Evolutionary conservation across 1,140 invertebrate genomes (phyloP), one percentile per base, ranked within the genome.

Genomic region (Hyphantria cunea): DNA sequence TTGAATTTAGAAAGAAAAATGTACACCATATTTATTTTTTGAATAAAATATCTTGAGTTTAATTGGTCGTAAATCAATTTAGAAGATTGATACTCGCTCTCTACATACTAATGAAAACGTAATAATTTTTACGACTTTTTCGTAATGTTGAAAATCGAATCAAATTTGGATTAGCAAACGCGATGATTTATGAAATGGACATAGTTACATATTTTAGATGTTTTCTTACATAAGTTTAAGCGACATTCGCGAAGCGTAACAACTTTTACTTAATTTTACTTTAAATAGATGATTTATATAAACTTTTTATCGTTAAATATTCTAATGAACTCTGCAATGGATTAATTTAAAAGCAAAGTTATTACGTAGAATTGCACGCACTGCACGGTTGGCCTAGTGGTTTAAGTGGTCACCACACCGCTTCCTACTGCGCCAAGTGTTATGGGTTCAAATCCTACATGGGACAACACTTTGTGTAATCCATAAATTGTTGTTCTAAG

Each of bases 21-120:
- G 41, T 13, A n/a, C 12, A n/a, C 7, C 11, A 9, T 12, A 13
- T 12, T 44, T 44, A 9, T 12, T 12, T 12, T 7, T n/a, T n/a
- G n/a, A n/a, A n/a, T n/a, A n/a, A 44, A 13, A 44, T 12, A 7
- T 2, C 12, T 44, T 44, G 6, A 12, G 9, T 44, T 44, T 44
- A 44, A 44, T 44, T 44, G 41, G 0, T 9, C 12, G 41, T 44
- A 44, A 44, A n/a, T 44, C 41, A 44, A 44, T 44, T 44, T 44
- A 44, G 41, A 12, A 44, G 41, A 44, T 44, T 44, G 41, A 44
- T 44, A 13, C 41, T 13, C 6, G n/a, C 41, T 7, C 9, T 44
- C 6, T 39, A n/a, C n/a, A 44, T n/a, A n/a, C 13, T 44, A 44
- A 44, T 44, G 41, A 44, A 44, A 44, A 44, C 0, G 41, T 44